Conservation (phyloP, 2,113 vertebrate genomes). For the Tautogolabrus adspersus region DNA sequence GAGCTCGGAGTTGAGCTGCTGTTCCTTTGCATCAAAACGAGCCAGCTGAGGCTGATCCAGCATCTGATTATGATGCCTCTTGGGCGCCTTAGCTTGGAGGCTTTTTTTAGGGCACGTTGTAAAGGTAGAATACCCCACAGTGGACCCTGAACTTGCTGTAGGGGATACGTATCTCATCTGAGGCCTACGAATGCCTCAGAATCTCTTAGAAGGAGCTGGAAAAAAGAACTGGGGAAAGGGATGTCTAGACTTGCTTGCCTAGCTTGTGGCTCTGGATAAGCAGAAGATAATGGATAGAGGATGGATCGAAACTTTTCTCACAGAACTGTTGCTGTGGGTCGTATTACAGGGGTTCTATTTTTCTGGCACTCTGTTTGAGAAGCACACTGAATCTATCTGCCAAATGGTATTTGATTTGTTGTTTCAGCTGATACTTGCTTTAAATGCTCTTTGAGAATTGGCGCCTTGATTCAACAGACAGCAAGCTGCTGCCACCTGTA, state of each 20-base stretch:
- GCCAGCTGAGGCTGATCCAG: not conserved
- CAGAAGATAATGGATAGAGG: not conserved
- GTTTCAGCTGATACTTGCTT: conserved; percentile 26
- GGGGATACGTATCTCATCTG: not conserved
- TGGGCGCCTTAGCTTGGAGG: not conserved
- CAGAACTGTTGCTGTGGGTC: not conserved
- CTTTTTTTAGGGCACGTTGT: not conserved
- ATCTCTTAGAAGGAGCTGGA: not conserved
- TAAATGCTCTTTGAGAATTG: conserved; percentile 8
- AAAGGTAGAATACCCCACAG: not conserved
- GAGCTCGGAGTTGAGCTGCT: not conserved
- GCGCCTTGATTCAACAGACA: conserved; percentile 26
- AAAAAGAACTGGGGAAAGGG: too few species aligned
- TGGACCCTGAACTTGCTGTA: not conserved
- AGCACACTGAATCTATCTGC: not conserved
- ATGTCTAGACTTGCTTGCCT: not conserved
- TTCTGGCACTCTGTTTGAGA: not conserved
- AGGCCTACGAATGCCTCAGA: not conserved
- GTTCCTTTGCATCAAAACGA: not conserved
- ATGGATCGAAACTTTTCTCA: not conserved
- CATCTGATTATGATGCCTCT: not conserved
- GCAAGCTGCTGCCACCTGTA: conserved; percentile 49
- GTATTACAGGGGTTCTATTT: not conserved
- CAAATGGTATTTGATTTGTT: conserved; percentile 3
- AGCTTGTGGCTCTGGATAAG: not conserved